Evolutionary conservation across 2,113 vertebrate genomes (phyloP), one percentile per base, ranked within the genome.

Genomic region (Isichthys henryi): DNA sequence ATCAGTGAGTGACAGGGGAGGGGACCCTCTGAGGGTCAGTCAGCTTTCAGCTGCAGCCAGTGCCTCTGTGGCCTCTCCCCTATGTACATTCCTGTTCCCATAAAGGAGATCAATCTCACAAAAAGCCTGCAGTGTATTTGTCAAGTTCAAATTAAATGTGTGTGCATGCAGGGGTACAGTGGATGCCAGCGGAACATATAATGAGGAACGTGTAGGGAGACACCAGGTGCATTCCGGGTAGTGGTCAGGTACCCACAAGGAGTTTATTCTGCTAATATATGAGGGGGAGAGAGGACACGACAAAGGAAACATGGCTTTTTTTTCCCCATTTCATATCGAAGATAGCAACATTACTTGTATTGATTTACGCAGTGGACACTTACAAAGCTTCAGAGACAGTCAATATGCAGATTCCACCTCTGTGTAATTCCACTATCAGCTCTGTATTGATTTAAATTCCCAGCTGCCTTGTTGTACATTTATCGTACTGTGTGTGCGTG

Each of bases 331-430:
- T 90, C 58, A 87, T 88, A 74, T 84, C 91, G 90, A 90, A 88
- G 46, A 17, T 58, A 39, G 70, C 86, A 80, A 50, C 50, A 87
- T 74, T 91, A 90, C 91, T 91, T 90, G 88, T 86, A 87, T 89
- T 90, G 90, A 88, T 91, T 88, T 87, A 87, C 91, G 87, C 88
- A 45, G 88, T 27, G 53, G 87, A 89, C 88, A 84, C 74, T 89
- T 74, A 58, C 87, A 82, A 91, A 87, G 84, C 89, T 89, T 49
- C 89, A 56, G 53, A 90, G 84, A 86, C 88, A 90, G 90, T 89
- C 87, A 90, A 90, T 90, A 91, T 93, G 92, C 87, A 90, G 89
- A 93, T 91, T 8, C 8, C n/a, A 66, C 27, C 77, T 35, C 89
- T 53, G 87, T 84, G 66, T 89, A 90, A 89, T 90, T 89, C 88